Conservation (phyloP, 2,888 invertebrate species). For the Alcis repandata region DNA sequence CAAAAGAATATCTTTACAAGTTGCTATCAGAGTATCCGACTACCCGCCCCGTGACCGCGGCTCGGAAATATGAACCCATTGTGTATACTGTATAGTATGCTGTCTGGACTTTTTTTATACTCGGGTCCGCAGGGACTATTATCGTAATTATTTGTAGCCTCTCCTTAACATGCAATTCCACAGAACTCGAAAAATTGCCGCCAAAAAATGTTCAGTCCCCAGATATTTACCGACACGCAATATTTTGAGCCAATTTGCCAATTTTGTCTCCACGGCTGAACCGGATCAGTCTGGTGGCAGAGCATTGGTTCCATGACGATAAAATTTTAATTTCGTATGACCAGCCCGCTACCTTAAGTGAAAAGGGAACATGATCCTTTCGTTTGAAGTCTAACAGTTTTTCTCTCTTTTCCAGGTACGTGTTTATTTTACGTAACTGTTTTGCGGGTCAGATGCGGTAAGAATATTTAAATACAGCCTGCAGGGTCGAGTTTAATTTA, state of each 20-base stretch:
- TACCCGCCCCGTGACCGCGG: slow-evolving; percentile 60
- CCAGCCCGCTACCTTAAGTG: slow-evolving; percentile 16
- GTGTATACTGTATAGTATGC: slow-evolving; percentile 53
- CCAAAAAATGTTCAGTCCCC: slow-evolving; percentile 24
- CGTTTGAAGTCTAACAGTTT: slow-evolving; percentile 46
- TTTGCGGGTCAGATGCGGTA: slow-evolving; percentile 50
- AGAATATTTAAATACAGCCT: slow-evolving; percentile 48
- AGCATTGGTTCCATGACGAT: slow-evolving; percentile 52
- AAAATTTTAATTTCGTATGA: slow-evolving; percentile 44
- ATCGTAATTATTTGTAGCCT: slow-evolving; percentile 46
- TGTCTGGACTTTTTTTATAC: slow-evolving; percentile 70
- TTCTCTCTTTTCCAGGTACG: slow-evolving; percentile 67
- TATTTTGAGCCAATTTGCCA: slow-evolving; percentile 39
- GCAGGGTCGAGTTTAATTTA: slow-evolving; percentile 38
- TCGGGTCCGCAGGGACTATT: slow-evolving; percentile 53
- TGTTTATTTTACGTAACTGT: slow-evolving; percentile 42
- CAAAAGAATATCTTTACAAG: slow-evolving; percentile 63
- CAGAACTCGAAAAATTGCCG: slow-evolving; percentile 31
- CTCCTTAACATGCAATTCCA: slow-evolving; percentile 40
- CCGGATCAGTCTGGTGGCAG: slow-evolving; percentile 39
- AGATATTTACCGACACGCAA: slow-evolving; percentile 31
- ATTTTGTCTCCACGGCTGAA: slow-evolving; percentile 48
- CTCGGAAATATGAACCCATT: slow-evolving; percentile 79
- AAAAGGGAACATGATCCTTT: slow-evolving; percentile 28
- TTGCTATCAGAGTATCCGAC: slow-evolving; percentile 55